Base-by-base conservation (phyloP, 2,113 vertebrate genomes). In the Narcine bancroftii region DNA sequence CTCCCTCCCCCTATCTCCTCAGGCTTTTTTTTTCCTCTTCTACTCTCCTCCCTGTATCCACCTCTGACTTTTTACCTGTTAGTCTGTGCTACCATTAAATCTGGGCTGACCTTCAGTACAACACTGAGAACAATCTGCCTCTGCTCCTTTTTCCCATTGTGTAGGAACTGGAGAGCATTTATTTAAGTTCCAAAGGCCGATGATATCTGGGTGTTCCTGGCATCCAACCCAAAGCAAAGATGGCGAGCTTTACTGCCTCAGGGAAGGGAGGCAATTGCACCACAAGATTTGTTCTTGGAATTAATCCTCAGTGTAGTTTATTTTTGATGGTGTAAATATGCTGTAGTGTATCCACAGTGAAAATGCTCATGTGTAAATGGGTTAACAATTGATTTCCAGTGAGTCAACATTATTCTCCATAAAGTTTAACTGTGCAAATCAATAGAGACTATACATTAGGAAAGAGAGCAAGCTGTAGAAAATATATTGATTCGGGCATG, bases 321-420 rank as follows among this genome's bases (percentile, higher is more conserved):
- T 15, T 75, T 15, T 11, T 17, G 5, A 33, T 83, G 50, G 45
- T 60, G 81, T 15, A 85, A 85, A 36, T 15, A 1, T 36, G 53
- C 33, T 36, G 33, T 17, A 0, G 81, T 87, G 81, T 87, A 60
- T 87, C 53, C 81, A 87, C n/a, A 2, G 81, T 87, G 53, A 87
- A 87, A 85, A 85, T 85, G 21, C 29, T 60, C 33, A n/a, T 60
- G 89, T 66, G 89, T 91, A 69, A 69, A 47, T 91, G 45, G 63
- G 42, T 42, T 42, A 29, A 26, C 45, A 65, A 91, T 91, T 36
- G 66, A 91, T 69, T 71, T 19, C 21, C 42, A 47, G 63, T 91
- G 42, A 91, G 66, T 91, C 42, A 91, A 91, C 63, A 91, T 91
- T 91, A 69, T 91, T 91, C 89, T 91, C 89, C 47, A 39, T 26